These are phyloP conservation scores for Bucorvus abyssinicus DNA, from an alignment of 2,797 vertebrate genomes.

Conservation along the genomic window DNA sequence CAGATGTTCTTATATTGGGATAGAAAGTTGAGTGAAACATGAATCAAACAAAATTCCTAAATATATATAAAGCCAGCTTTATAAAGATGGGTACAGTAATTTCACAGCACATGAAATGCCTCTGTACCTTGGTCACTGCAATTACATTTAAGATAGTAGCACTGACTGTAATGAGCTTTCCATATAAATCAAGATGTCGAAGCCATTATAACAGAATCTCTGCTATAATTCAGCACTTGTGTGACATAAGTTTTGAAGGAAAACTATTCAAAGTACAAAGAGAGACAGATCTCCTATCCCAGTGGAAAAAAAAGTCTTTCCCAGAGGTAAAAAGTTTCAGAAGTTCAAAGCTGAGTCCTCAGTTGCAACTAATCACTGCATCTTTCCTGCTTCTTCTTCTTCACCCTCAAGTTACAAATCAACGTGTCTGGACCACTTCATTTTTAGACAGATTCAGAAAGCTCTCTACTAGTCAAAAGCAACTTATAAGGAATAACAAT, in stretches of 20 bases:
- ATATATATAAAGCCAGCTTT: background rate
- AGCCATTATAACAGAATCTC: background rate
- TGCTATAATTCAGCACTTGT: background rate
- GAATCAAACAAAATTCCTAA: background rate
- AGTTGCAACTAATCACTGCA: background rate
- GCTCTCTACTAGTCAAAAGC: background rate
- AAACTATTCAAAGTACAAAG: background rate
- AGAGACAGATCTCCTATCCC: background rate
- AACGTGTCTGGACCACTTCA: background rate
- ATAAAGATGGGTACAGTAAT: background rate
- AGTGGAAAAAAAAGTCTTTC: background rate
- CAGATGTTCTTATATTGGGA: background rate
- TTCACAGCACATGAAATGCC: background rate
- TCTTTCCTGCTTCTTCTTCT: background rate
- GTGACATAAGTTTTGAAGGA: background rate
- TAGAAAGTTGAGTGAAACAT: background rate
- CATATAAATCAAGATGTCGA: background rate
- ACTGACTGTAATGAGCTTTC: background rate
- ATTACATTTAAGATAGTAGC: background rate
- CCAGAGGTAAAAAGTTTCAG: background rate
- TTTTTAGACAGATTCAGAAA: background rate
- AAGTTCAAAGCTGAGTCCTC: background rate
- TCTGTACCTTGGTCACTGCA: background rate
- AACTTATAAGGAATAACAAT: background rate
- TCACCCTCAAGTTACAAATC: background rate